Conservation (phyloP, 2,888 invertebrate species). For the Argyresthia albistria region DNA sequence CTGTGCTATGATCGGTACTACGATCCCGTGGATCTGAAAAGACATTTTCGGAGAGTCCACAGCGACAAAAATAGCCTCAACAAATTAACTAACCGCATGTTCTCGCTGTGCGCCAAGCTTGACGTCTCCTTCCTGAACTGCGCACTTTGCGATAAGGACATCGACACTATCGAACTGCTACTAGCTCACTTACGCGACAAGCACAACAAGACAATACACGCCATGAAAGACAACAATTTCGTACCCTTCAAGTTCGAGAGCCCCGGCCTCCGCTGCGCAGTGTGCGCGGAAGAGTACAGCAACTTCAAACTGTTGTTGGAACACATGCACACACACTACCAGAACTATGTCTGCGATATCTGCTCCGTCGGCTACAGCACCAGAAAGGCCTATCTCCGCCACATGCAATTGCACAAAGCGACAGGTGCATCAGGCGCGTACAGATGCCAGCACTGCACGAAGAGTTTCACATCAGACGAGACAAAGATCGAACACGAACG, state of each 20-base stretch:
- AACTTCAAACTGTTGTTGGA: constrained; percentile 28
- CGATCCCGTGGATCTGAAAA: constrained; percentile 22
- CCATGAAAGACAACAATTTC: constrained; percentile 56
- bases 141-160: constrained; percentile 35
- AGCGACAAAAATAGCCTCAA: constrained; percentile 40
- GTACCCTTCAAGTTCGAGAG: constrained; percentile 44
- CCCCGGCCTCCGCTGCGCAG: constrained; percentile 23
- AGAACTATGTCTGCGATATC: constrained; percentile 4
- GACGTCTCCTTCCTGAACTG: constrained; percentile 53
- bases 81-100: constrained; percentile 56
- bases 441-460: neutral
- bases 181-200: constrained; percentile 43
- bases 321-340: constrained; percentile 33
- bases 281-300: constrained; percentile 25
- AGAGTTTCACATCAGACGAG: neutral
- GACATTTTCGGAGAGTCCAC: constrained; percentile 44
- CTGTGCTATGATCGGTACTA: constrained; percentile 28
- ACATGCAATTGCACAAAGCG: constrained; percentile 11
- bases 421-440: too few relatives aligned
- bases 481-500: neutral
- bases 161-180: constrained; percentile 48
- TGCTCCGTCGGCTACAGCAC: constrained; percentile 12
- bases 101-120: constrained; percentile 59
- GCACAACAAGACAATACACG: constrained; percentile 49
- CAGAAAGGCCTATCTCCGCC: constrained; percentile 4